These are phyloP conservation scores for Nebria ingens DNA, from an alignment of 1,140 invertebrate species.

Conservation along the genomic window DNA sequence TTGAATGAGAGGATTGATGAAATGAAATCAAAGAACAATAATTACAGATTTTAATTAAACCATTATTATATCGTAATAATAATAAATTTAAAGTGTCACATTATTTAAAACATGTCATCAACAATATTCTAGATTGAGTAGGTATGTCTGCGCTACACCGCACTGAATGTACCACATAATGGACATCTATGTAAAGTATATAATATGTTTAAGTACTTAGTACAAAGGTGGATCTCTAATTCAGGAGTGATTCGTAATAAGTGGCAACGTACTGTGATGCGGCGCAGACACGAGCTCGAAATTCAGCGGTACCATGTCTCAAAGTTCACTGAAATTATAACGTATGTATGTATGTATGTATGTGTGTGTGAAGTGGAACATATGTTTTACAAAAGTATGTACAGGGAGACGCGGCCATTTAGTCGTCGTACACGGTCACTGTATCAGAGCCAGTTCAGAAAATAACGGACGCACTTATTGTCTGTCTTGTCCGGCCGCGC, in stretches of 20 bases:
- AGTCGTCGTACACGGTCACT: too few relatives aligned
- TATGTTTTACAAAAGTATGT: constrained; percentile 6
- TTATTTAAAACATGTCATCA: constrained; percentile 26
- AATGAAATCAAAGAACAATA: too few relatives aligned
- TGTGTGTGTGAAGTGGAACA: constrained; percentile 3
- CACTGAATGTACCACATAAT: background rate
- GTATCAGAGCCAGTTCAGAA: too few relatives aligned
- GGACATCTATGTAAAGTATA: background rate
- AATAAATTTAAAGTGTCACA: constrained; percentile 24
- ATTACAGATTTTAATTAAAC: constrained; percentile 18
- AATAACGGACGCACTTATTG: too few relatives aligned
- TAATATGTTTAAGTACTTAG: background rate
- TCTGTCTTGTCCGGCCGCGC: background rate
- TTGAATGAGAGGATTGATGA: too few relatives aligned
- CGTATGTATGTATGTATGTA: background rate
- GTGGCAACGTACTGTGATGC: background rate
- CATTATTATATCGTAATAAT: constrained; percentile 21
- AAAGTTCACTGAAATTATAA: constrained; percentile 6
- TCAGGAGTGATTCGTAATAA: background rate
- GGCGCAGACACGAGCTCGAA: background rate
- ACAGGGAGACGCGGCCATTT: background rate
- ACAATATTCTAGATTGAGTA: background rate
- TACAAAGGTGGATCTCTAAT: background rate
- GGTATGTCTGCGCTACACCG: background rate
- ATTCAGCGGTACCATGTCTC: constrained; percentile 3